A percentile compares a stretch with the other conserved stretches of the same genome.
Evolutionary conservation across 1,140 invertebrate species (phyloP).

Genomic region (Diorhabda sublineata): DNA sequence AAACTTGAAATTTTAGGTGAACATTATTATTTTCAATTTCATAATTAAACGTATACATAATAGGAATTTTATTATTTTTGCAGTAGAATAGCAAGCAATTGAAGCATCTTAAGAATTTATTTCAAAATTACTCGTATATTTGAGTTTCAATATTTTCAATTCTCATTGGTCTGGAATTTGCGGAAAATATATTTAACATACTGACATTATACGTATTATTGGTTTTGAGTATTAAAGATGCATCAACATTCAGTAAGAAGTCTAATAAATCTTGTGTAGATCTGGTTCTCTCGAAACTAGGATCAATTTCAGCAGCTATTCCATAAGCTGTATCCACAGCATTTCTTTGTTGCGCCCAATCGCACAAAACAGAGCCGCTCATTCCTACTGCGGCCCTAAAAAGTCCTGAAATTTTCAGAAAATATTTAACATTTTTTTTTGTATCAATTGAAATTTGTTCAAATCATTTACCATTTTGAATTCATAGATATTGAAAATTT

Average conservation of each 20-base stretch:
- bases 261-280: background rate
- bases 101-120: no score
- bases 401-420: slow-evolving; percentile 4
- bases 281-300: background rate
- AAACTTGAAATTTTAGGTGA: no score
- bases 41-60: no score
- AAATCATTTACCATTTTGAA: no score
- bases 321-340: background rate
- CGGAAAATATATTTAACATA: background rate
- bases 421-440: no score
- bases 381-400: slow-evolving; percentile 7
- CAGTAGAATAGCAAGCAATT: no score
- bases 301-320: slow-evolving; percentile 5
- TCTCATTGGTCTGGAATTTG: no score
- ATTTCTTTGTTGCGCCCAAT: slow-evolving; percentile 10
- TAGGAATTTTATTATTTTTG: no score
- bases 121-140: no score
- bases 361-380: slow-evolving; percentile 6
- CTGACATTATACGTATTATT: background rate
- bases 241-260: slow-evolving; percentile 7
- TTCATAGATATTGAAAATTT: background rate
- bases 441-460: no score
- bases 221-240: background rate
- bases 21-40: no score
- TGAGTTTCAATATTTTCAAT: no score